A percentile compares a stretch with the other conserved stretches of the same genome.
Evolutionary conservation across 2,888 invertebrate genomes (phyloP).

Genomic region (Artemia sinica): DNA sequence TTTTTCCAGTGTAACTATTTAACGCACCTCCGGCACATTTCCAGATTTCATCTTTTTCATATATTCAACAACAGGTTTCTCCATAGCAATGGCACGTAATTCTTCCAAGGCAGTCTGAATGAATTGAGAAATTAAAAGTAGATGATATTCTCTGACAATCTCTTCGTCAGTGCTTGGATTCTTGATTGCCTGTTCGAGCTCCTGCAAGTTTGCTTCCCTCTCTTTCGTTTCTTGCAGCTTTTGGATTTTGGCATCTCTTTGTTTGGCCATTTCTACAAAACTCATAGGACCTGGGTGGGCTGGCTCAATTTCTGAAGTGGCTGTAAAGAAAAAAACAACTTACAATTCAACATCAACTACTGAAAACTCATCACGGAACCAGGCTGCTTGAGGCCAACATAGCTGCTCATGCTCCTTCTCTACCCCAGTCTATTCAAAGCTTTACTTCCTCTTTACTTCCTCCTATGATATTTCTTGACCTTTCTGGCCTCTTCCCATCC

Average conservation of each 20-base stretch:
- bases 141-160: conserved; percentile 57
- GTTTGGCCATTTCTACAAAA: conserved; percentile 35
- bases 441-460: too few species aligned
- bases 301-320: conserved; percentile 20
- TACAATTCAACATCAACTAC: too few species aligned
- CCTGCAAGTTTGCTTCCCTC: conserved; percentile 49
- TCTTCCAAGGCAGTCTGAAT: conserved; percentile 60
- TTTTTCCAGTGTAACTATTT: conserved; percentile 12
- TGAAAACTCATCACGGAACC: too few species aligned
- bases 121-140: conserved; percentile 53
- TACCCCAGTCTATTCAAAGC: too few species aligned
- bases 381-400: too few species aligned
- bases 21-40: conserved; percentile 29
- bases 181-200: conserved; percentile 45
- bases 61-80: conserved; percentile 56
- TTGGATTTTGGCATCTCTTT: conserved; percentile 58
- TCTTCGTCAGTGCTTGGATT: conserved; percentile 51
- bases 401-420: too few species aligned
- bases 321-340: not conserved
- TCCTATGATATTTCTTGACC: too few species aligned
- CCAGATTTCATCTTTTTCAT: conserved; percentile 40
- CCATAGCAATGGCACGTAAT: conserved; percentile 52
- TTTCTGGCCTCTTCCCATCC: too few species aligned
- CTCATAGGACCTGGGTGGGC: conserved; percentile 23
- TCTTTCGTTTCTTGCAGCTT: conserved; percentile 59